Conservation (phyloP, 2,113 vertebrate genomes). For the Narcine bancroftii region DNA sequence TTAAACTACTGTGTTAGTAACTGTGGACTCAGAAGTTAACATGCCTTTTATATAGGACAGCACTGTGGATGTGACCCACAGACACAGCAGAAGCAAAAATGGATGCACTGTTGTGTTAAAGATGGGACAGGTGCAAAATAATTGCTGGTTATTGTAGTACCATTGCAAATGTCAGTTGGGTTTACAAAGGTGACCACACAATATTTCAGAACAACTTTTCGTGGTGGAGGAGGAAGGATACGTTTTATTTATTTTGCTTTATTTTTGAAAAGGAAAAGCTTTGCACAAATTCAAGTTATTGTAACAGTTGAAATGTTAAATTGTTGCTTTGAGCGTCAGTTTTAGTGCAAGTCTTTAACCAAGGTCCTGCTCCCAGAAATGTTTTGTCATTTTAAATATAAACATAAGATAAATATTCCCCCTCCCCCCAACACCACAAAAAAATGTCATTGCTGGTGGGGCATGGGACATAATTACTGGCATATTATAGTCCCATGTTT, state of each 20-base stretch:
- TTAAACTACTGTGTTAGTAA: slow-evolving; percentile 13
- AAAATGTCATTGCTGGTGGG: background rate
- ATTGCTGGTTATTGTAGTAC: background rate
- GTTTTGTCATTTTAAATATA: background rate
- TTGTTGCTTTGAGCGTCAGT: background rate
- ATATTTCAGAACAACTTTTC: background rate
- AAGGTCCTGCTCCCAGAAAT: background rate
- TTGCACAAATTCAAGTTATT: background rate
- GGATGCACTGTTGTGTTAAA: background rate
- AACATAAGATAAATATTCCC: background rate
- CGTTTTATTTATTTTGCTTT: no score
- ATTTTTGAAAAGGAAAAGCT: background rate
- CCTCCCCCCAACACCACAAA: background rate
- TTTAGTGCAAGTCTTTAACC: background rate
- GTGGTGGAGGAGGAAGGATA: background rate
- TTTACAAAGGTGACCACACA: background rate
- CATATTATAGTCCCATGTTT: background rate
- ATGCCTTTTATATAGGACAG: background rate
- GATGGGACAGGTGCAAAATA: background rate
- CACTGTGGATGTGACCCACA: background rate
- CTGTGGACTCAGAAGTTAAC: slow-evolving; percentile 13
- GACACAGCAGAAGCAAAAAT: background rate
- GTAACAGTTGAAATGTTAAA: background rate
- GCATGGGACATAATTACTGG: background rate
- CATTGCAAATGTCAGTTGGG: background rate